phyloP scores from a whole-genome alignment of 2,113 vertebrate species.

The Campylomormyrus tamandua region DNA sequence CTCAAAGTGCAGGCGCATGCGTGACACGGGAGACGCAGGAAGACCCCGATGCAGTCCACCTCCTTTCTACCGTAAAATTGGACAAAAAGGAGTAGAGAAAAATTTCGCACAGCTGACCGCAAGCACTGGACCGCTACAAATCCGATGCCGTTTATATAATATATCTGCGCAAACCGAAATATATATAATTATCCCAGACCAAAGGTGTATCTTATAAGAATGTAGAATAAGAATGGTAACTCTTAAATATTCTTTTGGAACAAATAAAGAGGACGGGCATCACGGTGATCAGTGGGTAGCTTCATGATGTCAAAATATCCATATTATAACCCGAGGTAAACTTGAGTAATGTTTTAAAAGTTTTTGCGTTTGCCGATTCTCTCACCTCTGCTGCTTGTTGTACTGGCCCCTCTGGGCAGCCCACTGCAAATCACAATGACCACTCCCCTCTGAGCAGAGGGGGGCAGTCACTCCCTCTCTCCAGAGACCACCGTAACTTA shows the following conservation, averaged over 20 bases:
- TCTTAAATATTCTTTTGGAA: background rate
- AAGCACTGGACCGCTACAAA: background rate
- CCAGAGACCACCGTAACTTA: background rate
- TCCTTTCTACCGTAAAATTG: constrained; percentile 21
- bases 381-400: background rate
- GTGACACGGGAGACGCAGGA: background rate
- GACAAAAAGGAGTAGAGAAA: background rate
- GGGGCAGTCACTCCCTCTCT: too few species aligned
- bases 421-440: background rate
- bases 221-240: background rate
- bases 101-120: background rate
- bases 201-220: background rate
- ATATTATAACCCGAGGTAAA: background rate
- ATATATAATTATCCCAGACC: background rate
- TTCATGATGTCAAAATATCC: background rate
- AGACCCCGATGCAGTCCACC: background rate
- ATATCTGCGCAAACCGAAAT: background rate
- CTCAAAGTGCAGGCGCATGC: constrained; percentile 15
- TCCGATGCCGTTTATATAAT: background rate
- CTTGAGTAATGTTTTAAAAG: background rate
- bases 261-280: background rate
- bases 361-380: background rate
- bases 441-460: too few species aligned
- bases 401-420: background rate
- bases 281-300: background rate